phyloP scores from a whole-genome alignment of 2,797 vertebrate genomes.

The Staurois parvus region DNA sequence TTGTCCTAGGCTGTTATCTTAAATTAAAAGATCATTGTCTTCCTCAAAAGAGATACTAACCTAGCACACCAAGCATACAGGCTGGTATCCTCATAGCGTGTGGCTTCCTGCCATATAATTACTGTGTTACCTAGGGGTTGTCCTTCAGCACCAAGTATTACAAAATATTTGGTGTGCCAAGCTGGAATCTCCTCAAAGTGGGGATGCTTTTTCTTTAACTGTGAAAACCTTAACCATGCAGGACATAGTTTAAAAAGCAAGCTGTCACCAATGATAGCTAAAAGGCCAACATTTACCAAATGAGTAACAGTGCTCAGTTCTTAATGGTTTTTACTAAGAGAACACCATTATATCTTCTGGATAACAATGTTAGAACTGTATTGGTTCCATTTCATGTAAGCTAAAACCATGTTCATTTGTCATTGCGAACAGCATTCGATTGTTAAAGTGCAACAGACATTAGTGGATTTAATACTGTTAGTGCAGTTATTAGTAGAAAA shows the following conservation, averaged over 20 bases:
- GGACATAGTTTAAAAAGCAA: too few species aligned
- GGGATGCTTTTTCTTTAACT: not conserved
- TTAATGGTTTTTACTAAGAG: not conserved
- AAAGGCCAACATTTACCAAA: not conserved
- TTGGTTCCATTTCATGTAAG: not conserved
- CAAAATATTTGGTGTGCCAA: not conserved
- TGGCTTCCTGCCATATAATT: too few species aligned
- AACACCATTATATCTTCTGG: not conserved
- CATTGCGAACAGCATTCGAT: conserved; percentile 58
- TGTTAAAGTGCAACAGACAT: conserved; percentile 63
- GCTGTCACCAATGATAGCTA: too few species aligned
- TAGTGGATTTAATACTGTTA: conserved; percentile 63
- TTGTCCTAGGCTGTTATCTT: too few species aligned
- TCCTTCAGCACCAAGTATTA: not conserved
- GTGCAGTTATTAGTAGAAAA: conserved; percentile 52
- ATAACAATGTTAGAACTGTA: not conserved
- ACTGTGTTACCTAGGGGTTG: too few species aligned
- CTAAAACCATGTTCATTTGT: conserved; percentile 40
- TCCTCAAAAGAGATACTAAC: too few species aligned
- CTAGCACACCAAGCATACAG: too few species aligned
- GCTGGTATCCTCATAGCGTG: too few species aligned
- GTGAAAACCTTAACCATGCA: too few species aligned
- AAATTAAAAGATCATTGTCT: too few species aligned
- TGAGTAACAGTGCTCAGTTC: too few species aligned
- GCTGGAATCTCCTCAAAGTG: not conserved